Evolutionary conservation across 2,888 invertebrate species (phyloP).

Genomic region (Nomada hirtipes): DNA sequence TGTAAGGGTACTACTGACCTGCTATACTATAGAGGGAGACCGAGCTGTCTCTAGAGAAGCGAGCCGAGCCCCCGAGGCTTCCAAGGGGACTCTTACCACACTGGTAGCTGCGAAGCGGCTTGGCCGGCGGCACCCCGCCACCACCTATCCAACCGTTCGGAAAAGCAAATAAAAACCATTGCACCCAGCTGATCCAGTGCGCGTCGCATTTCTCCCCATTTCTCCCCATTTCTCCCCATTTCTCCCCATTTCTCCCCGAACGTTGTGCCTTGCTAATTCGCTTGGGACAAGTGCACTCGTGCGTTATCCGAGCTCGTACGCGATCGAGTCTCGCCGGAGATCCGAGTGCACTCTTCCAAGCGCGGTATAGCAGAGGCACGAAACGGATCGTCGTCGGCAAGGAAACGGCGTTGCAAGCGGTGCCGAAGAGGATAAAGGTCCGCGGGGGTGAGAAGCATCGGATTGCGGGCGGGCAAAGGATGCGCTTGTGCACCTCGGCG

Average conservation of each 20-base stretch:
- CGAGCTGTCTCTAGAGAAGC: constrained; percentile 83
- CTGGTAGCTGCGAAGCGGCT: constrained; percentile 87
- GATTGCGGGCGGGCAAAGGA: too few relatives aligned
- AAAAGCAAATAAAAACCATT: constrained; percentile 78
- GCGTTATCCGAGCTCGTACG: too few relatives aligned
- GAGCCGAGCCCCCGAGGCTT: constrained; percentile 82
- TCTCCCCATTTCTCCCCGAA: constrained; percentile 10
- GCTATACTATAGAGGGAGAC: constrained; percentile 86
- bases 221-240: too few relatives aligned
- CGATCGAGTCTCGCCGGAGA: background rate
- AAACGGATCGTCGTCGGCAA: too few relatives aligned
- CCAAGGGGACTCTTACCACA: constrained; percentile 84
- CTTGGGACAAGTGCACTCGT: constrained; percentile 8
- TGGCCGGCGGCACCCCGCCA: constrained; percentile 86
- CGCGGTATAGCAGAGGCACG: constrained; percentile 15
- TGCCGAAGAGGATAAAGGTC: too few relatives aligned
- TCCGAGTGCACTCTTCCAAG: background rate
- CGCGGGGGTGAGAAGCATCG: too few relatives aligned
- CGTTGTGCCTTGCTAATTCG: constrained; percentile 10
- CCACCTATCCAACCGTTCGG: constrained; percentile 82
- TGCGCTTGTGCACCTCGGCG: too few relatives aligned
- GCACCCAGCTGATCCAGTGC: constrained; percentile 66
- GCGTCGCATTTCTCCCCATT: constrained; percentile 22
- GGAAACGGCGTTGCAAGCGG: background rate
- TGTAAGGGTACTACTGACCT: constrained; percentile 85